A percentile compares a stretch with the other conserved stretches of the same genome.
phyloP scores from a whole-genome alignment of 2,113 vertebrate species.

The Taxidea taxus region DNA sequence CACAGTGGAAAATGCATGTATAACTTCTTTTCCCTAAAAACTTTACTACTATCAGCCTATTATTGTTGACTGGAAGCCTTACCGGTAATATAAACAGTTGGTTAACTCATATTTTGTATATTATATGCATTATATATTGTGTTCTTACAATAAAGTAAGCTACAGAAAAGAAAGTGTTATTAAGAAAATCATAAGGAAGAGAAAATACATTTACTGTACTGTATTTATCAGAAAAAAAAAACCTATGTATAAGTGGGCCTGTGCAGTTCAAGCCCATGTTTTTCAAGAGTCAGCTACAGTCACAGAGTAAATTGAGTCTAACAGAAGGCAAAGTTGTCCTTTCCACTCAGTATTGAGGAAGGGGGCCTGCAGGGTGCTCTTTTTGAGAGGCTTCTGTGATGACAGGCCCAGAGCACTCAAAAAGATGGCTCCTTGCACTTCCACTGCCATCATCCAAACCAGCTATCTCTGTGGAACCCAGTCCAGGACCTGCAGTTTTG shows the following conservation, averaged over 20 bases:
- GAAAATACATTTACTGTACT: not conserved
- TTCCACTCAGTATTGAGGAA: not conserved
- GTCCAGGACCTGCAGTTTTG: not conserved
- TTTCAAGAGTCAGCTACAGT: not conserved
- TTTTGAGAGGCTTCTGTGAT: constrained; percentile 5
- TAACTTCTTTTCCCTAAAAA: not conserved
- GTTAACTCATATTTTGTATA: not conserved
- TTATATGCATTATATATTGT: not conserved
- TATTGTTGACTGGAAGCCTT: not conserved
- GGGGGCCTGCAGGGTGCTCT: not conserved
- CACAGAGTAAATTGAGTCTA: not conserved
- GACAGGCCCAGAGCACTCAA: not conserved
- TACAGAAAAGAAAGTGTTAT: not conserved
- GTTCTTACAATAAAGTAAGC: not conserved
- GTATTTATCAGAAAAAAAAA: not conserved
- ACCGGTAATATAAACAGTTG: not conserved
- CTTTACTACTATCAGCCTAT: not conserved
- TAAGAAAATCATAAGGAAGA: not conserved
- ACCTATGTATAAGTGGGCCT: not conserved
- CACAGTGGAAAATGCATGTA: not conserved
- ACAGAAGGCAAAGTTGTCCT: not conserved
- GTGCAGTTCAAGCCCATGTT: not conserved
- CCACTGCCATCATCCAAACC: not conserved
- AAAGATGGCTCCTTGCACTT: not conserved
- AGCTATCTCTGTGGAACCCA: not conserved